A percentile compares a stretch with the other conserved stretches of the same genome.
These are phyloP conservation scores for Porites lobata DNA, from an alignment of 92 coral and sea anemone genomes.

Conservation along the genomic window DNA sequence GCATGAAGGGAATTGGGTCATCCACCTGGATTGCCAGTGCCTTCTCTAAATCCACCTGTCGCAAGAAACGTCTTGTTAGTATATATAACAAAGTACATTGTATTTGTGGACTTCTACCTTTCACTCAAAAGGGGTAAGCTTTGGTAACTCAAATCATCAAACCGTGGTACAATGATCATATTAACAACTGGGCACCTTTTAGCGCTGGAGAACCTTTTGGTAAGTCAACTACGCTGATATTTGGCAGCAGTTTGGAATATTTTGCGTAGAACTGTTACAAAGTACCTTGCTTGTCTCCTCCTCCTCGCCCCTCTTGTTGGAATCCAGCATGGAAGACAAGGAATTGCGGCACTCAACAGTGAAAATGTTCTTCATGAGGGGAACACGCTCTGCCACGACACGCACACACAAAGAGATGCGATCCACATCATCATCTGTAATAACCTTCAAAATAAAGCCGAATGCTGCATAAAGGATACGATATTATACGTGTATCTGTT, in stretches of 20 bases:
- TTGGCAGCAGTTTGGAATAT: no score
- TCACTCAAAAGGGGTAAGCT: not conserved
- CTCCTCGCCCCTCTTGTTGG: constrained; percentile 88
- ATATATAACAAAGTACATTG: not conserved
- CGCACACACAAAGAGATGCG: constrained; percentile 98
- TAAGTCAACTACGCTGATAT: no score
- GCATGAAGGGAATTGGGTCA: constrained; percentile 98
- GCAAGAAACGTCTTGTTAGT: not conserved
- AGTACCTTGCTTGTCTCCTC: constrained; percentile 81
- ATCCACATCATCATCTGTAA: constrained; percentile 99
- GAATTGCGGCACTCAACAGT: constrained; percentile 96
- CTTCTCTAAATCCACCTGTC: constrained; percentile 88
- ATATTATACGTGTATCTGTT: no score
- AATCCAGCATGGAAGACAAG: constrained; percentile 96
- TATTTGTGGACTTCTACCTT: not conserved
- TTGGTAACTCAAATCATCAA: no score
- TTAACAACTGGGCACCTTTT: no score
- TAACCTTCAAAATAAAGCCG: constrained; percentile 61
- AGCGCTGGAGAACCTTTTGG: no score
- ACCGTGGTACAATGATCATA: no score
- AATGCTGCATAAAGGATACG: not conserved
- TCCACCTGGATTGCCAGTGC: constrained; percentile 93
- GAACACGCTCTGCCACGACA: constrained; percentile 95
- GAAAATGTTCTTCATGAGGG: constrained; percentile 94
- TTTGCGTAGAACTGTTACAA: no score